A percentile compares a stretch with the other conserved stretches of the same genome.
phyloP scores from a whole-genome alignment of 2,888 invertebrate genomes.

The Drosophila mettleri region DNA sequence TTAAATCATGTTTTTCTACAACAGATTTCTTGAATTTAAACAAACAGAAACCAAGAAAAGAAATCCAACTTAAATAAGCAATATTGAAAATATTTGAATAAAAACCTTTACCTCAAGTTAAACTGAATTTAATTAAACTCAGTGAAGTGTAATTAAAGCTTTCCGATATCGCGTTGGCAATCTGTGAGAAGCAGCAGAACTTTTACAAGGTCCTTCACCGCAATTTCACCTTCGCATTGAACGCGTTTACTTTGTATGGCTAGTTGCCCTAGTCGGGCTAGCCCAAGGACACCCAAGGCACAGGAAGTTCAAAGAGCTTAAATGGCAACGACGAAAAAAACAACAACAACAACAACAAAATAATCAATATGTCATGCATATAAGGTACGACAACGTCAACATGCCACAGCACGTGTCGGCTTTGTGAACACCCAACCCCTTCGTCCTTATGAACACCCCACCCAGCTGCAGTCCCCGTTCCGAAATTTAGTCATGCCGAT shows the following conservation, averaged over 20 bases:
- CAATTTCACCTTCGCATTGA: conserved; percentile 74
- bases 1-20: background rate
- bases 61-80: no score
- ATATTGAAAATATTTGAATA: background rate
- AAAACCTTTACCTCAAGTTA: background rate
- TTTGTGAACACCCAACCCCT: conserved; percentile 6
- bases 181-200: conserved; percentile 10
- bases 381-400: conserved; percentile 36
- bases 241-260: conserved; percentile 45
- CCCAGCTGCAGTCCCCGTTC: conserved; percentile 13
- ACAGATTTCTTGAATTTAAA: background rate
- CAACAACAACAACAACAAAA: no score
- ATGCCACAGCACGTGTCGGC: conserved; percentile 66
- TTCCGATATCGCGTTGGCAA: conserved; percentile 18
- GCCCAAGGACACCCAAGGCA: conserved; percentile 63
- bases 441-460: background rate
- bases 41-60: background rate
- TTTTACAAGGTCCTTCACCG: conserved; percentile 55
- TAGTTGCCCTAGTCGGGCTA: conserved; percentile 46
- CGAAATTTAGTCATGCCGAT: conserved; percentile 33
- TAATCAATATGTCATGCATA: conserved; percentile 61
- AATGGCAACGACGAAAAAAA: conserved; percentile 20
- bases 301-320: conserved; percentile 77
- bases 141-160: conserved; percentile 3
- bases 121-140: conserved; percentile 11